Conservation (phyloP, 2,797 vertebrate species). For the Alosa sapidissima region DNA sequence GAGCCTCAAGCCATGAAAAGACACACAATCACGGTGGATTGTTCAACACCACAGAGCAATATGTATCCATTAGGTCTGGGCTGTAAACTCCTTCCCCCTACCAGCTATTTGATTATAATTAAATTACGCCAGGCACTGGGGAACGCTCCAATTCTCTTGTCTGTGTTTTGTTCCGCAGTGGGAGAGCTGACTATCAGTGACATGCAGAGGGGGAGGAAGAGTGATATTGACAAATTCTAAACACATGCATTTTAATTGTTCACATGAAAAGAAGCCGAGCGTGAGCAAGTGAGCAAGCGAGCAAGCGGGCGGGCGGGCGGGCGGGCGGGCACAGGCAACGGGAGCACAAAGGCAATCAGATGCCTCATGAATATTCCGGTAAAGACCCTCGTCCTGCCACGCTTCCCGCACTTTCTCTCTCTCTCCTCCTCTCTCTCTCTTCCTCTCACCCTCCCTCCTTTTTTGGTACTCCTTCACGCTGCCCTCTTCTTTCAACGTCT, state of each 20-base stretch:
- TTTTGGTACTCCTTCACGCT: background rate
- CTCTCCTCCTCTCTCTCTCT: background rate
- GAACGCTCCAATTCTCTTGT: constrained; percentile 65
- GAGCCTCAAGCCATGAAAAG: constrained; percentile 16
- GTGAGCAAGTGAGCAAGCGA: constrained; percentile 4
- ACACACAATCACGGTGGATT: constrained; percentile 51
- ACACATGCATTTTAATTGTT: constrained; percentile 68
- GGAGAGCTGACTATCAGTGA: constrained; percentile 56
- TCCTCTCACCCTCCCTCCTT: background rate
- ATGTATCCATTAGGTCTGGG: constrained; percentile 76
- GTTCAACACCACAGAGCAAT: constrained; percentile 69
- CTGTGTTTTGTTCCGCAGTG: constrained; percentile 61
- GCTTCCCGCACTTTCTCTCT: constrained; percentile 17
- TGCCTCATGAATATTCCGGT: constrained; percentile 28
- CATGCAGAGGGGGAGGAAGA: constrained; percentile 53
- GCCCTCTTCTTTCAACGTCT: background rate
- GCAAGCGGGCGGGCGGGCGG: background rate
- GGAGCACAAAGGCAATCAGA: constrained; percentile 58
- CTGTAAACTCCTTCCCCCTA: constrained; percentile 75
- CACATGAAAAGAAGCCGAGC: constrained; percentile 53
- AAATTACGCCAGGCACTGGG: constrained; percentile 77
- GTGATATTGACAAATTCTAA: constrained; percentile 69
- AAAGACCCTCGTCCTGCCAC: constrained; percentile 17
- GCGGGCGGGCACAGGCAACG: constrained; percentile 36
- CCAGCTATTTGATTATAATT: constrained; percentile 87